Evolutionary conservation across 2,888 invertebrate species (phyloP).

Genomic region (Dicyrtoma fusca): DNA sequence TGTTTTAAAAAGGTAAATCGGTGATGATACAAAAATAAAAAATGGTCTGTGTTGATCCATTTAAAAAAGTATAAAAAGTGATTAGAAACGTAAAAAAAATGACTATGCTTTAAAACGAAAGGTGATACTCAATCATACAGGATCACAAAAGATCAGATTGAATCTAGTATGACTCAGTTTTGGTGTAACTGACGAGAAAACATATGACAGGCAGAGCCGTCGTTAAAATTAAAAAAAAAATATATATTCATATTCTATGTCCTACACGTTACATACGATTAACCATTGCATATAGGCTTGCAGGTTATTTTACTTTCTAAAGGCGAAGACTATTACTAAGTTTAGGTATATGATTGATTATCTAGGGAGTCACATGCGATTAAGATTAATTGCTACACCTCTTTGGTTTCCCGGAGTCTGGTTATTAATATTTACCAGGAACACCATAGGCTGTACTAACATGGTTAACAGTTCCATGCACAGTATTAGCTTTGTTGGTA

Average conservation of each 20-base stretch:
- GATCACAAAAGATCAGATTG: not conserved
- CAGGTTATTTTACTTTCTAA: not conserved
- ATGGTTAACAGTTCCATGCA: conserved; percentile 11
- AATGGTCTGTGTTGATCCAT: not conserved
- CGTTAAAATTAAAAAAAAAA: not conserved
- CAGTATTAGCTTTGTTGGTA: conserved; percentile 53
- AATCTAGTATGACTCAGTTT: not conserved
- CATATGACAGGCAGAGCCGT: not conserved
- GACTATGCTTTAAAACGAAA: conserved; percentile 1
- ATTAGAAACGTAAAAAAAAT: conserved; percentile 4
- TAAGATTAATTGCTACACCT: conserved; percentile 14
- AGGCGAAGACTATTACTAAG: conserved; percentile 2
- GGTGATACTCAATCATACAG: conserved; percentile 5
- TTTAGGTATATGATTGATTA: conserved; percentile 1
- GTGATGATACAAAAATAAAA: conserved; percentile 10
- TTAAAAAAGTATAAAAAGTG: not conserved
- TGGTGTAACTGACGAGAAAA: no score
- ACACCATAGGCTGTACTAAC: conserved; percentile 43
- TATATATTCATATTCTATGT: not conserved
- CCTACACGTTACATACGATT: not conserved
- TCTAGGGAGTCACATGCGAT: conserved; percentile 20
- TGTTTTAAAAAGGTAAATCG: not conserved
- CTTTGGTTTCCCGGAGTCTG: conserved; percentile 2
- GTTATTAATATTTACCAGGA: conserved; percentile 43
- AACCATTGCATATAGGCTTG: not conserved